Percentiles rank a stretch among this genome's conserved stretches.
These are phyloP conservation scores for Bemisia tabaci DNA, from an alignment of 1,140 invertebrate species.

Conservation along the genomic window DNA sequence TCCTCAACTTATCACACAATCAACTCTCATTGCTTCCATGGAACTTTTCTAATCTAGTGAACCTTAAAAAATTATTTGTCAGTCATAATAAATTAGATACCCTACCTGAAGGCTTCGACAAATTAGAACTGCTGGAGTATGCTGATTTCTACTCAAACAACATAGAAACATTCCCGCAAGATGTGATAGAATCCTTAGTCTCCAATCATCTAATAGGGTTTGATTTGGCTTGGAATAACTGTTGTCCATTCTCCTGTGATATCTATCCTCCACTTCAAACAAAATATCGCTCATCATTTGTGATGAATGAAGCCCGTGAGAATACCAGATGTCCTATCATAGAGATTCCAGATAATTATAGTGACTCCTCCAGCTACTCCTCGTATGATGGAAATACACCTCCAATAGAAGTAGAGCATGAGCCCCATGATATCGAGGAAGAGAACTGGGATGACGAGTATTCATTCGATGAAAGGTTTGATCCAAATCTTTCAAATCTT, in stretches of 20 bases:
- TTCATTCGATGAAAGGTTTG: not conserved
- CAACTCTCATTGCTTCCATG: not conserved
- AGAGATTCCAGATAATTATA: not conserved
- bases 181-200: not conserved
- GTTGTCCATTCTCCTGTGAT: not conserved
- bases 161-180: not conserved
- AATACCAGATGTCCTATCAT: not conserved
- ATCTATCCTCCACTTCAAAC: not conserved
- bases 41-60: not conserved
- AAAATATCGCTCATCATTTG: not conserved
- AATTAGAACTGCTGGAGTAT: not conserved
- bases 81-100: not conserved
- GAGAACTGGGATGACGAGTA: not conserved
- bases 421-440: not conserved
- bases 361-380: not conserved
- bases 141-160: not conserved
- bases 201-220: not conserved
- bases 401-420: not conserved
- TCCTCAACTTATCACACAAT: not conserved
- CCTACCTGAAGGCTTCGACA: not conserved
- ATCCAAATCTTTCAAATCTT: not conserved
- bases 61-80: not conserved
- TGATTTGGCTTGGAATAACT: not conserved
- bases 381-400: not conserved
- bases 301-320: not conserved